These are phyloP conservation scores for Lepilemur ruficaudatus DNA, from an alignment of 2,797 vertebrate genomes.

Conservation along the genomic window DNA sequence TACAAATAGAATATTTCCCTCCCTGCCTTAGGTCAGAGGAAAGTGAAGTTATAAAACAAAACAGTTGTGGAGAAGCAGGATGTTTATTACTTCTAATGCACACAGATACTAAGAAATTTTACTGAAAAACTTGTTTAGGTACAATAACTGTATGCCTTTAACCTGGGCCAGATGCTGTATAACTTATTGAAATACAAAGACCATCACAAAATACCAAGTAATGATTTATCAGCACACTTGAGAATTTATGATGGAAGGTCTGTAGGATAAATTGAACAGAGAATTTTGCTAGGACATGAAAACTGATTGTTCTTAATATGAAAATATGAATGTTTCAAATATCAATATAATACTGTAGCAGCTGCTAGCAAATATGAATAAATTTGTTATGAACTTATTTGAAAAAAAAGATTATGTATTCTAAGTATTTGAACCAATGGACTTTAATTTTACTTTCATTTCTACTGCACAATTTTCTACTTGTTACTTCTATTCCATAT, in stretches of 20 bases:
- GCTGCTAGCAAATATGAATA: not conserved
- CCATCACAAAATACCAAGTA: conserved; percentile 29
- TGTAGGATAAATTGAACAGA: conserved; percentile 56
- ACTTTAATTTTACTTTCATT: conserved; percentile 49
- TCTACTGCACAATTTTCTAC: not conserved
- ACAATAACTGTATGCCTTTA: conserved; percentile 60
- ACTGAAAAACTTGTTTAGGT: conserved; percentile 57
- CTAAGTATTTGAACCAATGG: not conserved
- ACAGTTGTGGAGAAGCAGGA: not conserved
- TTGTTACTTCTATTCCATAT: not conserved
- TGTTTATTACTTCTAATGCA: conserved; percentile 30
- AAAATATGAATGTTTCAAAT: not conserved
- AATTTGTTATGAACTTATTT: conserved; percentile 6
- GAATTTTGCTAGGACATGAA: conserved; percentile 34
- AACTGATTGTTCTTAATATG: conserved; percentile 44
- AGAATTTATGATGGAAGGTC: conserved; percentile 23
- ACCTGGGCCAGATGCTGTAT: conserved; percentile 46
- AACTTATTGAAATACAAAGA: conserved; percentile 77
- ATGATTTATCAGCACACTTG: conserved; percentile 58
- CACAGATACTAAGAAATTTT: conserved; percentile 37
- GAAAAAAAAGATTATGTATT: not conserved
- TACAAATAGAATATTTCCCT: conserved; percentile 40
- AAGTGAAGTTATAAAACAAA: conserved; percentile 63
- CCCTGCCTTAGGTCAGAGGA: conserved; percentile 18
- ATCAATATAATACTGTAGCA: not conserved